Base-by-base conservation (phyloP, 2,113 vertebrate genomes). In the Callospermophilus lateralis region DNA sequence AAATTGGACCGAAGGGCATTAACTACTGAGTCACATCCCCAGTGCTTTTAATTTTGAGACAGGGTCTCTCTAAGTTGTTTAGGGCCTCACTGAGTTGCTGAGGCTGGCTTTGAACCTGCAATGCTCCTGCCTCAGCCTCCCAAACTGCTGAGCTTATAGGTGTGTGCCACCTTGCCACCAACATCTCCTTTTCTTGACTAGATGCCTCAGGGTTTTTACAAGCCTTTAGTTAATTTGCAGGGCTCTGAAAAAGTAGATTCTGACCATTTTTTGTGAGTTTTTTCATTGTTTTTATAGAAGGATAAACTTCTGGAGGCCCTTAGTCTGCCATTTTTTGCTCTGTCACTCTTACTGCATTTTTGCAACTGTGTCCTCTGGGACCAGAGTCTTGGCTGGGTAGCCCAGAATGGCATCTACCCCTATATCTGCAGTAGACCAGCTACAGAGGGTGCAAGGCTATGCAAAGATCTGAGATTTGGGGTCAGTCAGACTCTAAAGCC, bases 261-360 rank as follows among this genome's bases (percentile, higher is more conserved):
- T 39, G 51, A 67, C 70, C 3, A 10, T 76, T 79, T 86, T 45
- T 79, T 88, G 48, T 13, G 48, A 24, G 30, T 39, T 42, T 61
- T 79, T 87, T 80, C 2, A 67, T n/a, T 85, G 79, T 32, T 92
- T 96, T 95, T 86, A 51, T 51, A 22, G 89, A 86, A 61, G 20
- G 24, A 68, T 16, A 65, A 30, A 80, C n/a, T 68, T 93, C 37
- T 37, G 37, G 53, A 72, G 22, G 22, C 87, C 51, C 34, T 73
- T 77, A 45, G 51, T 88, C 11, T 34, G 45, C 24, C 28, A 39
- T 34, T 6, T 39, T 80, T 16, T 20, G 12, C 88, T 77, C 19
- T 16, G 63, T 42, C 58, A 42, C 16, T 93, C 28, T 89, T 79
- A 9, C n/a, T 37, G 15, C 51, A 61, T 48, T 78, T 94, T 55